These are phyloP conservation scores for Phalanger gymnotis DNA, from an alignment of 2,797 vertebrate genomes.

Conservation along the genomic window DNA sequence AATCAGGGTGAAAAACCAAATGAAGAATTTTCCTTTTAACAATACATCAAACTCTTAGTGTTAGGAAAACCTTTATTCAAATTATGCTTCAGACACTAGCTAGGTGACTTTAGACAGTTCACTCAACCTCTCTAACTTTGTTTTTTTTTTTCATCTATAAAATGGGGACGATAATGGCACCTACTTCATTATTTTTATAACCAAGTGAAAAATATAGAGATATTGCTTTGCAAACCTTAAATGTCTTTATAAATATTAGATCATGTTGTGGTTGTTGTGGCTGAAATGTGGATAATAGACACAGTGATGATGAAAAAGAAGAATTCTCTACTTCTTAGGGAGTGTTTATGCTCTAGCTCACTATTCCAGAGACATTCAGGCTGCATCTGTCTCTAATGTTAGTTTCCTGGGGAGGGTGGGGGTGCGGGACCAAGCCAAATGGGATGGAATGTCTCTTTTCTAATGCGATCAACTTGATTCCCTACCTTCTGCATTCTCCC, in stretches of 20 bases:
- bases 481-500: neutral
- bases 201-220: neutral
- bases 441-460: neutral
- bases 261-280: neutral
- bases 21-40: neutral
- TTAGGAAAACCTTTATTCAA: neutral
- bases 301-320: neutral
- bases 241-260: neutral
- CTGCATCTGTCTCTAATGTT: neutral
- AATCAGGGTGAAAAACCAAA: neutral
- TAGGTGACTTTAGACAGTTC: neutral
- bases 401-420: neutral
- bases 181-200: neutral
- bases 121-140: neutral
- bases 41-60: neutral
- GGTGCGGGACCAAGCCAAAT: neutral
- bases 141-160: conserved; percentile 28
- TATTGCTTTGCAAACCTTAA: neutral
- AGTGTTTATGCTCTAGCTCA: neutral
- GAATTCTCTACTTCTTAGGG: neutral
- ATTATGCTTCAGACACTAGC: neutral
- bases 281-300: neutral
- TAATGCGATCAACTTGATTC: neutral
- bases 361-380: neutral
- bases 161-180: neutral